Base-by-base conservation (phyloP, 1,140 invertebrate species). In the Microvelia longipes region DNA sequence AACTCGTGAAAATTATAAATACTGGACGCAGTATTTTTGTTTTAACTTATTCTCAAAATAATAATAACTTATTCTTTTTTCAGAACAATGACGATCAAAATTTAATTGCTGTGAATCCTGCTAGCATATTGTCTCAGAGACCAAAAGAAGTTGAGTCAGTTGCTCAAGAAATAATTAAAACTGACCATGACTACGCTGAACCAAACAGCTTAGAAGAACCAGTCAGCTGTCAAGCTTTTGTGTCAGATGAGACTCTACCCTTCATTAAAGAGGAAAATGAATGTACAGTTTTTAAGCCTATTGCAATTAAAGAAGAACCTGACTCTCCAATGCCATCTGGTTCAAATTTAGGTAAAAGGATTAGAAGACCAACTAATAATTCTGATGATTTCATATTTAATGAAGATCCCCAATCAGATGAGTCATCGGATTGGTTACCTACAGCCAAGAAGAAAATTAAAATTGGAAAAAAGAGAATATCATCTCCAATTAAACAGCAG, bases 111-210 rank as follows among this genome's bases (percentile, higher is more conserved):
- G 68, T 61, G 11, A 26, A 68, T n/a, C 68, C 68, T 11, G 5
- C 11, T 2, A 68, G 11, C 62, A 64, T 64, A 15, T 5, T 15
- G 2, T 15, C 15, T 25, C 62, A 64, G 24, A 26, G 25, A 24
- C 15, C 15, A 2, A 24, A 15, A 26, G 25, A 26, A 29, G 15
- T 28, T 67, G 15, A 28, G 2, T 26, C 24, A 13, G 2, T 28
- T 13, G 11, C 25, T 28, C 61, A 13, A 26, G 66, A 67, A n/a
- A 28, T 64, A 19, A 66, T 71, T n/a, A 66, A 68, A 24, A 29
- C n/a, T 25, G 70, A 71, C 35, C 70, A 71, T 66, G 66, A 71
- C 27, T 71, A 71, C 67, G 68, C 66, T n/a, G 24, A 64, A 26
- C 24, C 2, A 19, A 11, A 2, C 5, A 11, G 2, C 5, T 2